These are phyloP conservation scores for Achatina immaculata DNA, from an alignment of 1,140 invertebrate genomes.

Conservation along the genomic window DNA sequence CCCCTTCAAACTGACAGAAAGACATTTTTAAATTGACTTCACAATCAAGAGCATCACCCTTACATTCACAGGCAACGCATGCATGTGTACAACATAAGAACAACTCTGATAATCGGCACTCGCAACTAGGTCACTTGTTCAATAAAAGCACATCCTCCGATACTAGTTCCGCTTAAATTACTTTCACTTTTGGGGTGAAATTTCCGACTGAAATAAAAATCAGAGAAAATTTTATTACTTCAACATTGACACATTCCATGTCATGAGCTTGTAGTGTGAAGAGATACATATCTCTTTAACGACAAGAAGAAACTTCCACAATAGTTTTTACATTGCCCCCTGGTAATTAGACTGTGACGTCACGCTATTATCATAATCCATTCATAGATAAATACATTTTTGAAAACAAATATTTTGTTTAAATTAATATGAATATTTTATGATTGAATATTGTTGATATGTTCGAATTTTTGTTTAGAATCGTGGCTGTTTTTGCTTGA, in stretches of 20 bases:
- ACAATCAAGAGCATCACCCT: constrained; percentile 27
- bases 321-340: constrained; percentile 70
- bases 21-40: constrained; percentile 51
- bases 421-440: not conserved
- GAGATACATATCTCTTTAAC: constrained; percentile 53
- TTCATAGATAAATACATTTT: constrained; percentile 49
- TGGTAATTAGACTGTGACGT: constrained; percentile 70
- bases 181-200: not conserved
- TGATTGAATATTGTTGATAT: not conserved
- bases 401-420: not conserved
- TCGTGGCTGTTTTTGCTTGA: not conserved
- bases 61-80: constrained; percentile 39
- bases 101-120: constrained; percentile 60
- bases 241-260: constrained; percentile 60
- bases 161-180: not conserved
- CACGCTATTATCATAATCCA: constrained; percentile 71
- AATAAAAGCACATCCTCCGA: constrained; percentile 53
- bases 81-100: constrained; percentile 54
- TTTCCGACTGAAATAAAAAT: no score
- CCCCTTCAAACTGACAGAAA: constrained; percentile 81
- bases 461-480: not conserved
- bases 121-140: constrained; percentile 63
- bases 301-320: constrained; percentile 61
- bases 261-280: constrained; percentile 42
- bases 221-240: not conserved